Base-by-base conservation (phyloP, 2,113 vertebrate species). In the Macquaria australasica region DNA sequence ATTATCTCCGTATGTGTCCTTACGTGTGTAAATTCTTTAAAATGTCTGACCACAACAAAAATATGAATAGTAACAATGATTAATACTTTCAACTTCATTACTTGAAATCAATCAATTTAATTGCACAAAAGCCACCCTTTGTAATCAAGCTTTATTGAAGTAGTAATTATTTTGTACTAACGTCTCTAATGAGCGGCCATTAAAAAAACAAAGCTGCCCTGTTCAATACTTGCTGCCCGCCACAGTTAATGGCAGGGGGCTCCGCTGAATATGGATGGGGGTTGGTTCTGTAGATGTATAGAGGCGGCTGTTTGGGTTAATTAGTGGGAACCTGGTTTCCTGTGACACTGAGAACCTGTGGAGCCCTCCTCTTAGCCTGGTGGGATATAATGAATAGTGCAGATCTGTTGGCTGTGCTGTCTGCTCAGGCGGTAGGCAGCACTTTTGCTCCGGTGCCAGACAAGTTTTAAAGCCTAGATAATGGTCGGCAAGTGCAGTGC, bases 241-340 rank as follows among this genome's bases (percentile, higher is more conserved):
- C 69, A 82, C 69, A 43, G 67, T 76, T 89, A 72, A 83, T 87
- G 59, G 86, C 55, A 8, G 64, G 74, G 79, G 81, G 80, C 43
- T 51, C 60, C 60, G 60, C 80, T 90, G 86, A 91, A 93, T 91
- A 88, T 82, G 68, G 90, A 94, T 91, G 79, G 91, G 79, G 56
- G 73, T 85, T 88, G 82, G 58, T 64, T 83, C 82, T 63, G 25
- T 60, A 70, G 73, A 83, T 73, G 81, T 84, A 89, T 82, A 78
- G 79, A 83, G 63, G 53, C 8, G 34, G 78, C 85, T 92, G 81
- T 88, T 87, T 85, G 88, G 89, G 91, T 86, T 92, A 92, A 92
- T 93, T 93, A 89, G 84, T 43, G 50, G 50, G 78, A 91, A 74
- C 69, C 62, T 83, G 76, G 66, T 64, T 86, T 86, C 86, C 91